Conservation (phyloP, 2,888 invertebrate genomes). For the Diaphora mendica region DNA sequence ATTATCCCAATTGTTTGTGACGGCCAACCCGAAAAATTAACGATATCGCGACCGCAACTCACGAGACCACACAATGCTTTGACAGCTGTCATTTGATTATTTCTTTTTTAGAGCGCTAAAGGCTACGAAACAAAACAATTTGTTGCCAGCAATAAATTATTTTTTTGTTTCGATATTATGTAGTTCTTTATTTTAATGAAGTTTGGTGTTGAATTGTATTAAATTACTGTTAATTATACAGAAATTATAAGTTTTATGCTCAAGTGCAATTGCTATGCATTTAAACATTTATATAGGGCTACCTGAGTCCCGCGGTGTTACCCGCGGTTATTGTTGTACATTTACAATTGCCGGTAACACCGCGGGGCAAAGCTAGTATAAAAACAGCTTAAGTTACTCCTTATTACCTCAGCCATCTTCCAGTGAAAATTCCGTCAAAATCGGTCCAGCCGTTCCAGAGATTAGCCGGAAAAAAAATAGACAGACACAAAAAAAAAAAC, state of each 20-base stretch:
- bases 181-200: constrained; percentile 16
- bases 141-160: constrained; percentile 15
- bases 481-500: no score
- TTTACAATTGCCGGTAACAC: no score
- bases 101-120: constrained; percentile 27
- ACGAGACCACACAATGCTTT: constrained; percentile 63
- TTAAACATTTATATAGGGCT: not conserved
- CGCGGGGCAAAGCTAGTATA: no score
- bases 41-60: constrained; percentile 52
- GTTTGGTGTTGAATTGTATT: not conserved
- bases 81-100: constrained; percentile 61
- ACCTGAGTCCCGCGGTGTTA: no score
- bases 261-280: not conserved
- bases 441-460: no score
- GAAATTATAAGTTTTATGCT: not conserved
- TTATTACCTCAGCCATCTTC: no score
- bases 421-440: no score
- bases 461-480: no score
- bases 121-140: constrained; percentile 20
- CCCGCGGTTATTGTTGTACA: no score
- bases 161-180: constrained; percentile 18
- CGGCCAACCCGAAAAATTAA: constrained; percentile 49
- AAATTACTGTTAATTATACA: not conserved
- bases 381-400: no score
- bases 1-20: constrained; percentile 45